phyloP scores from a whole-genome alignment of 92 coral and sea anemone species.

The Plumapathes pennacea region DNA sequence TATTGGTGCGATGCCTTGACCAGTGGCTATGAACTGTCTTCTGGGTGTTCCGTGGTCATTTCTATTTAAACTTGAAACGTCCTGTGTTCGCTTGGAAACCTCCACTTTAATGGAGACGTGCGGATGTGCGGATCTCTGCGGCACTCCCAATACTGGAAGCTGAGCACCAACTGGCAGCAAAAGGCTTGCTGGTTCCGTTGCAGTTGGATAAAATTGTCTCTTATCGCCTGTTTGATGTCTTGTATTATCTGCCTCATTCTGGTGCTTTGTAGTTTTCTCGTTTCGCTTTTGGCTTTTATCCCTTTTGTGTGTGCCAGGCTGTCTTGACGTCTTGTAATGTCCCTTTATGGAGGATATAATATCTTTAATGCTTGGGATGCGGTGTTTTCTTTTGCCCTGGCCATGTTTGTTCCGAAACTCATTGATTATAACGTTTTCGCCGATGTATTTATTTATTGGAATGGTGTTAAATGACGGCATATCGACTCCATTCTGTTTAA shows the following conservation, averaged over 20 bases:
- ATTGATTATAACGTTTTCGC: slow-evolving; percentile 37
- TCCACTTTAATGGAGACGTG: slow-evolving; percentile 69
- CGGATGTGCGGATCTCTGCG: slow-evolving; percentile 17
- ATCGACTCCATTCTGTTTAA: slow-evolving; percentile 67
- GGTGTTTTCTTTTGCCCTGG: slow-evolving; percentile 49
- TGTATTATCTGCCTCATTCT: too few relatives aligned
- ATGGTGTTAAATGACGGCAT: slow-evolving; percentile 63
- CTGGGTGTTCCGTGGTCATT: too few relatives aligned
- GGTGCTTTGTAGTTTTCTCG: too few relatives aligned
- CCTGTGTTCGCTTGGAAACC: slow-evolving; percentile 40
- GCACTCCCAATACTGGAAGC: slow-evolving; percentile 5
- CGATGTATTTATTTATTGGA: slow-evolving; percentile 45
- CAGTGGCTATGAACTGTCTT: too few relatives aligned
- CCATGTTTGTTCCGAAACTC: slow-evolving; percentile 68
- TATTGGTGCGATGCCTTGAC: too few relatives aligned
- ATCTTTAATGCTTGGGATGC: slow-evolving; percentile 50
- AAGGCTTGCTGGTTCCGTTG: too few relatives aligned
- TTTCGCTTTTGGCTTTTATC: too few relatives aligned
- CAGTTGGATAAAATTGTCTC: slow-evolving; percentile 22
- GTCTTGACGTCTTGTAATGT: too few relatives aligned
- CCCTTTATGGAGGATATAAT: too few relatives aligned
- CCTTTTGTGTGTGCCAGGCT: too few relatives aligned
- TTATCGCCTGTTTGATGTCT: too few relatives aligned
- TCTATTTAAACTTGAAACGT: too few relatives aligned
- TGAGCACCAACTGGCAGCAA: slow-evolving; percentile 8